Evolutionary conservation across 2,113 vertebrate species (phyloP).

Genomic region (Cyprinodon brontotheroides): DNA sequence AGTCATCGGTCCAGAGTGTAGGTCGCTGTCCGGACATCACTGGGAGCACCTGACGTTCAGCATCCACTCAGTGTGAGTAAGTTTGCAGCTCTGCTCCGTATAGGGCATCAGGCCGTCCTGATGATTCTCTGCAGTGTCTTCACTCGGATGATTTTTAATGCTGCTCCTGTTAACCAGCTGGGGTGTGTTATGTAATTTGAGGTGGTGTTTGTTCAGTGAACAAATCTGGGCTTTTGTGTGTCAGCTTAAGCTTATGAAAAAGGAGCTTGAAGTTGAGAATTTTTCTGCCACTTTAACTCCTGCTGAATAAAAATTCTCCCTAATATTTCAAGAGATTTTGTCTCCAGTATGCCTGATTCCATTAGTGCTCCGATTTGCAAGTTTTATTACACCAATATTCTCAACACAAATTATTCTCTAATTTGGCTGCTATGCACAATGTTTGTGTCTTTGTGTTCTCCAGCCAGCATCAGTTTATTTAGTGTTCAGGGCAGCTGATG

Average conservation of each 20-base stretch:
- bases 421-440: neutral
- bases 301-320: neutral
- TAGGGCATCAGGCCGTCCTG: conserved; percentile 23
- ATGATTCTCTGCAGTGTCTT: conserved; percentile 20
- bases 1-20: conserved; percentile 45
- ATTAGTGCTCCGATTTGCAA: neutral
- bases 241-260: conserved; percentile 13
- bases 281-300: conserved; percentile 16
- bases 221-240: conserved; percentile 37
- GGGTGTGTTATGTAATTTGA: conserved; percentile 70
- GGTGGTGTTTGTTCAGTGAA: conserved; percentile 57
- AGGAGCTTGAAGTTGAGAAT: conserved; percentile 9
- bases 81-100: conserved; percentile 46
- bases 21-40: conserved; percentile 49
- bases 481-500: conserved; percentile 62
- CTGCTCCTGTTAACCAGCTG: conserved; percentile 46
- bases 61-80: conserved; percentile 50
- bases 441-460: conserved; percentile 7
- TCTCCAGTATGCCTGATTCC: neutral
- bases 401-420: neutral
- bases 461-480: conserved; percentile 48
- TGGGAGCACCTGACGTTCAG: conserved; percentile 23
- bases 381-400: neutral
- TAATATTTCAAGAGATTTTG: neutral
- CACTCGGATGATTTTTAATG: conserved; percentile 14